Base-by-base conservation (phyloP, 2,888 invertebrate genomes). In the Ceramica pisi region DNA sequence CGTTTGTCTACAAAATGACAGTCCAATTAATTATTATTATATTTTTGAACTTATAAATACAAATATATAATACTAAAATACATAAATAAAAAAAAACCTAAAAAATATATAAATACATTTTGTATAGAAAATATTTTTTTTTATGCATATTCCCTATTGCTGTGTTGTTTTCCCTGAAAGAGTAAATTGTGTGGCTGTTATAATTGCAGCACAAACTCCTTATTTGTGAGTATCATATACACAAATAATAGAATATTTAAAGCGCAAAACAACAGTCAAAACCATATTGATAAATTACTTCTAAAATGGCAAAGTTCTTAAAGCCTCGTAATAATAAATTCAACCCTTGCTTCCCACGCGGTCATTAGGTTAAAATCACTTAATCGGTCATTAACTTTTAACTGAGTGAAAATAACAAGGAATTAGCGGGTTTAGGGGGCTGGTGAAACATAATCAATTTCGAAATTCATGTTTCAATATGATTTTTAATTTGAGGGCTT, bases 331-430 rank as follows among this genome's bases (percentile, higher is more conserved):
- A 64, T 41, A 26, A 26, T 50, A 16, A 50, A 21, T 5, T 26
- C 16, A 38, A n/a, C 21, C 67, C 21, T 41, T 21, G 1, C 19
- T 6, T 14, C 41, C 50, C 41, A n/a, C 50, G 50, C 41, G 8
- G 21, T 51, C 66, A 31, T 67, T 51, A 21, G 4, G 12, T 59
- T 19, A 46, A 35, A 21, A 41, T 48, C 26, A 50, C 38, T 41
- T 31, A 67, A 63, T 67, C 8, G 6, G 41, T 21, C 23, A 16
- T 21, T 21, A 64, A 63, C 4, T 41, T 67, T 41, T 21, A 51
- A 53, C 26, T 44, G 10, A 67, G 31, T 66, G 67, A 41, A 67
- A 41, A 44, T 21, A 44, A 4, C 2, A 9, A 53, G 21, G 14
- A 51, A 41, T 53, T 23, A 31, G 6, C 14, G 14, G 50, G 14